Evolutionary conservation across 1,140 invertebrate genomes (phyloP), one percentile per base, ranked within the genome.

Genomic region (Leptestheria dahalacensis): DNA sequence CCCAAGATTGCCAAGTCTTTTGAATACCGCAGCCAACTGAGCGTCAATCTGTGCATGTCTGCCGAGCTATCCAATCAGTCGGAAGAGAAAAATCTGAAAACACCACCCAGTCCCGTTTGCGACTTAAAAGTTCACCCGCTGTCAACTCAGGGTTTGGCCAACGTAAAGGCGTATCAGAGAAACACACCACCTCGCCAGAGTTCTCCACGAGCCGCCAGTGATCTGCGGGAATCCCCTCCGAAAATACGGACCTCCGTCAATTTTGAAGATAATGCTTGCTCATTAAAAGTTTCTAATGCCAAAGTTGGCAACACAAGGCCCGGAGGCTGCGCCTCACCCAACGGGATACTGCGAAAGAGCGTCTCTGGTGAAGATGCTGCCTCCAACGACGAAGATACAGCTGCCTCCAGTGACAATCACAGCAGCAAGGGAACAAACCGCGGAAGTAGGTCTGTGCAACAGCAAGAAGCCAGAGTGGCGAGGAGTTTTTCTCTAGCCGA

Each of bases 11-110:
- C 48, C 20, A 61, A 57, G 26, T 53, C 61, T 1, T 62, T 62
- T 48, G 61, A 62, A 49, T 62, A 62, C 55, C 55, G 61, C 9
- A 62, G 61, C 58, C 61, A 62, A 20, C 33, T 62, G 18, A 48
- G 61, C 24, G 61, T 62, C 1, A 57, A 62, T 57, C 41, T 62
- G 26, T n/a, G 61, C 24, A 58, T 62, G 48, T 62, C 61, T 18
- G 56, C 61, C 21, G 61, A 62, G 28, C 25, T 62, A 1, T 55
- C 61, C 15, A 49, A 24, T 4, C 48, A 48, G 47, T 3, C 58
- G 1, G 47, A 18, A 2, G 23, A 20, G 33, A 28, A 33, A 12
- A 21, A 33, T 6, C 18, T 29, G 4, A 26, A 48, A 25, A 60
- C 58, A 26, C 58, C 58, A 11, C 47, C 23, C 9, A 50, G 58